Base-by-base conservation (phyloP, 2,888 invertebrate species). In the Sminthurides aquaticus region DNA sequence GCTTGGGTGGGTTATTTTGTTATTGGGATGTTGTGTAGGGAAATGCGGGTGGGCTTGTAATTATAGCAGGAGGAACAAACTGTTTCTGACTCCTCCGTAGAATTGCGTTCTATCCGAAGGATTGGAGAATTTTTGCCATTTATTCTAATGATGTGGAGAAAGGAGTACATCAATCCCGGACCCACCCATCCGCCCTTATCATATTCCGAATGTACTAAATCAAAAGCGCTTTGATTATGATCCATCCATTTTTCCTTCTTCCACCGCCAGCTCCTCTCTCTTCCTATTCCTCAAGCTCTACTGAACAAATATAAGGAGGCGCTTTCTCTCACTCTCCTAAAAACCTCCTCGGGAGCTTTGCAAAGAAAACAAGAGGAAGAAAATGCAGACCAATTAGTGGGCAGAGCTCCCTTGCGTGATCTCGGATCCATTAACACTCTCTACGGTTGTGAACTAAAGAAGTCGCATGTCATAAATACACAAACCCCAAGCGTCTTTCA, bases 181-280 rank as follows among this genome's bases (percentile, higher is more conserved):
- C 43, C 43, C 43, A 34, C 43, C 43, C 43, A 34, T 34, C 43
- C 43, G 43, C 43, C 43, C 43, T 34, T 34, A 34, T 34, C 43
- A 34, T 34, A 34, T 34, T 34, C 8, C 43, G 15, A 34, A 34
- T 15, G 43, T 15, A 5, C 8, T 34, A 34, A 34, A 34, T 34
- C 43, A 34, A 34, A 34, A 5, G 15, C 15, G 43, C n/a, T 34
- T 34, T 34, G 43, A 34, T 34, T 34, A 34, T 15, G 43, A 34
- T 34, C 43, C 8, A 34, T 34, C 43, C 15, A 15, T 11, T 34
- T 34, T 34, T 34, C 43, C 43, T 34, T 34, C 43, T 11, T 34
- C n/a, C n/a, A n/a, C n/a, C n/a, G n/a, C n/a, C n/a, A n/a, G n/a
- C n/a, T n/a, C n/a, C n/a, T n/a, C n/a, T n/a, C n/a, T n/a, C n/a